phyloP scores from a whole-genome alignment of 2,113 vertebrate genomes.

The Mus musculus region GRCm39 chr7:120377501-120378000 shows the following conservation, averaged over 20 bases:
- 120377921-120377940: neutral
- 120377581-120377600: neutral
- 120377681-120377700: constrained; percentile 87
- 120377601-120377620: constrained; percentile 69
- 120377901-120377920: neutral
- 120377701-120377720: constrained; percentile 82
- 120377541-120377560: neutral
- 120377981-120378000: too few relatives aligned
- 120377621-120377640: constrained; percentile 89
- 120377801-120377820: neutral
- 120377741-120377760: neutral
- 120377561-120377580: neutral
- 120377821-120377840: neutral
- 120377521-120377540: neutral
- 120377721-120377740: neutral
- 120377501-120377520: neutral
- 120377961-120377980: neutral
- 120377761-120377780: neutral
- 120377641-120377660: constrained; percentile 91
- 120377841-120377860: neutral
- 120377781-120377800: neutral
- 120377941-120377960: neutral
- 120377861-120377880: neutral
- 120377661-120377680: constrained; percentile 91
- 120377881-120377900: neutral